phyloP scores from a whole-genome alignment of 2,888 invertebrate genomes.

The Hypena proboscidalis region DNA sequence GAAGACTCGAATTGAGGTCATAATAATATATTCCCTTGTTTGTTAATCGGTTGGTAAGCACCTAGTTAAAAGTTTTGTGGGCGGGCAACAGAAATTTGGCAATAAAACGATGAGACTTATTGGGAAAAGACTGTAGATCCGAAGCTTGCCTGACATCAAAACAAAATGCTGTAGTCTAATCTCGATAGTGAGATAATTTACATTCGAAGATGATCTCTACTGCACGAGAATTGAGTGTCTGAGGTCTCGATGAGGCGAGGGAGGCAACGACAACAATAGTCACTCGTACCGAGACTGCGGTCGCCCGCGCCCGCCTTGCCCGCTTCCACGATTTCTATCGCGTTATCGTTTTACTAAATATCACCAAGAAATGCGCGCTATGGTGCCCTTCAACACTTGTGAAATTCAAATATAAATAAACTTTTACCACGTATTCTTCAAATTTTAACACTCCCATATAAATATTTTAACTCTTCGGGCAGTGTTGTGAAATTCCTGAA shows the following conservation, averaged over 20 bases:
- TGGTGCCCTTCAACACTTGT: conserved; percentile 25
- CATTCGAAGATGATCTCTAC: no score
- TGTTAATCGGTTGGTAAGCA: no score
- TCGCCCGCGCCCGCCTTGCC: conserved; percentile 28
- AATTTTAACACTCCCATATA: conserved; percentile 17
- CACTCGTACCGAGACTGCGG: conserved; percentile 39
- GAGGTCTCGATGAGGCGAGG: conserved; percentile 25
- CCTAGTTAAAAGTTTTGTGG: no score
- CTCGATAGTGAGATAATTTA: no score
- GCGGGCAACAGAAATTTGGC: no score
- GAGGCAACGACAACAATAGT: conserved; percentile 38
- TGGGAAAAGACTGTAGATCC: no score
- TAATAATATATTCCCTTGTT: no score
- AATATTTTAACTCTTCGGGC: conserved; percentile 33
- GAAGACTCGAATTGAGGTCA: no score
- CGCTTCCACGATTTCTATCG: conserved; percentile 4
- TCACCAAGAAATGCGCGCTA: conserved; percentile 21
- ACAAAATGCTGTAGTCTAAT: no score
- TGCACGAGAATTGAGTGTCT: no score
- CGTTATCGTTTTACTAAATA: conserved; percentile 12
- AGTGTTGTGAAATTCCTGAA: conserved; percentile 28
- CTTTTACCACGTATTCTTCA: conserved; percentile 5
- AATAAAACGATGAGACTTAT: no score
- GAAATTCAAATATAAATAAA: conserved; percentile 17
- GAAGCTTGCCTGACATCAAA: no score